A percentile compares a stretch with the other conserved stretches of the same genome.
phyloP scores from a whole-genome alignment of 2,797 vertebrate species.

The Crocidura indochinensis region DNA sequence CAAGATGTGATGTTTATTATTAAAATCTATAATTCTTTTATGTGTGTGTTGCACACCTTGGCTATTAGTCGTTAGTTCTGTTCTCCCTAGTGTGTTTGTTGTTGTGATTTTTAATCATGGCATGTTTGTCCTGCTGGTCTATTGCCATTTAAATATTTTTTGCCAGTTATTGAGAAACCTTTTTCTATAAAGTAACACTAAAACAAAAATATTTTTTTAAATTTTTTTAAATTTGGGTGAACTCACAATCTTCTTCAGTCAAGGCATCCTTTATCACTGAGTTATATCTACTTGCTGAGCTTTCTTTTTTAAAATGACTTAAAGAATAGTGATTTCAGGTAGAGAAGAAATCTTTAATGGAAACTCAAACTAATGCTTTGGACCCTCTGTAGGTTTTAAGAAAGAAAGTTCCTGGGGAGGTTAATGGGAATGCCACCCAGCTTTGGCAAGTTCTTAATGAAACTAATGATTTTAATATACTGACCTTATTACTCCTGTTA shows the following conservation, averaged over 20 bases:
- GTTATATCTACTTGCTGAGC: too few relatives aligned
- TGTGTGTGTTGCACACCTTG: constrained; percentile 51
- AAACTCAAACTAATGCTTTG: constrained; percentile 67
- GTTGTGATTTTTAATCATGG: constrained; percentile 63
- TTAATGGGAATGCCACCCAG: constrained; percentile 73
- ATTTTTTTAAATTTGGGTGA: too few relatives aligned
- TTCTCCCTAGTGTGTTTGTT: not conserved
- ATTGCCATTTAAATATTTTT: constrained; percentile 29
- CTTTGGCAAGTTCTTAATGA: constrained; percentile 78
- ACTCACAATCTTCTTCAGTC: too few relatives aligned
- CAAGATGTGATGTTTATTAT: constrained; percentile 68
- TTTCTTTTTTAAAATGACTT: constrained; percentile 61
- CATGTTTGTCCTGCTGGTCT: constrained; percentile 25
- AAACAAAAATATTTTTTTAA: too few relatives aligned
- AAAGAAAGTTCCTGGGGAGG: constrained; percentile 37
- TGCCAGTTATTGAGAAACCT: constrained; percentile 45
- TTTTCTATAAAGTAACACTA: constrained; percentile 41
- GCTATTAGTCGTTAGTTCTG: not conserved
- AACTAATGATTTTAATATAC: constrained; percentile 80
- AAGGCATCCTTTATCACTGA: too few relatives aligned
- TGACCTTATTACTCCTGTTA: constrained; percentile 71
- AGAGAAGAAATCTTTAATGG: constrained; percentile 69
- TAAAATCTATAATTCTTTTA: constrained; percentile 66
- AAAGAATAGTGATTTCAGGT: constrained; percentile 61
- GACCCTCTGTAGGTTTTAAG: constrained; percentile 52